These are phyloP conservation scores for Drosophila murphyi DNA, from an alignment of 1,140 invertebrate species.

Conservation along the genomic window DNA sequence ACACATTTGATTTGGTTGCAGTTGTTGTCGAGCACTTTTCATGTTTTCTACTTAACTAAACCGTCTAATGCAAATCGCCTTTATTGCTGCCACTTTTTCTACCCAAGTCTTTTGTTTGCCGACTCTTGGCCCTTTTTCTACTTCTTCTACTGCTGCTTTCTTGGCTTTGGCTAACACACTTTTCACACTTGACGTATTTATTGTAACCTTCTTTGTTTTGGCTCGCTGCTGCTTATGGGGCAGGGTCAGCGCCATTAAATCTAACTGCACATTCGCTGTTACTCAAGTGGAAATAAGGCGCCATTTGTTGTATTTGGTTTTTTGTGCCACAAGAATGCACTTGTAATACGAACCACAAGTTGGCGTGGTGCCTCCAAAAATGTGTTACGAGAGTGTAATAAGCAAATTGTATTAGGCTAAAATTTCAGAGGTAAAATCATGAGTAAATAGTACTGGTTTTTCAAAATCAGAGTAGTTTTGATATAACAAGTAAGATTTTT, in stretches of 20 bases:
- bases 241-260: constrained; percentile 74
- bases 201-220: constrained; percentile 33
- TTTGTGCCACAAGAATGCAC: constrained; percentile 8
- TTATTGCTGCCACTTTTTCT: constrained; percentile 68
- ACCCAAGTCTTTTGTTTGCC: constrained; percentile 38
- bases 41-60: constrained; percentile 59
- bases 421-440: too few species aligned
- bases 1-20: constrained; percentile 78
- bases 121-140: background rate
- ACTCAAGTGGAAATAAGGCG: constrained; percentile 68
- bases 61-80: constrained; percentile 74
- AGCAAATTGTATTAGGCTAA: background rate
- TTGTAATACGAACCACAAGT: constrained; percentile 21
- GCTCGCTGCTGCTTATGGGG: constrained; percentile 16
- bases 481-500: too few species aligned
- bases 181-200: constrained; percentile 67
- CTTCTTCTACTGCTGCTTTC: background rate
- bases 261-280: constrained; percentile 60
- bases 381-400: background rate
- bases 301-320: constrained; percentile 48
- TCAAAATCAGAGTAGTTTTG: too few species aligned
- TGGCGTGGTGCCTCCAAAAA: background rate
- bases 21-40: constrained; percentile 57
- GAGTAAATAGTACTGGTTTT: too few species aligned
- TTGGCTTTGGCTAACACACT: background rate